Conservation (phyloP, 2,888 invertebrate genomes). For the Amblyteles armatorius region DNA sequence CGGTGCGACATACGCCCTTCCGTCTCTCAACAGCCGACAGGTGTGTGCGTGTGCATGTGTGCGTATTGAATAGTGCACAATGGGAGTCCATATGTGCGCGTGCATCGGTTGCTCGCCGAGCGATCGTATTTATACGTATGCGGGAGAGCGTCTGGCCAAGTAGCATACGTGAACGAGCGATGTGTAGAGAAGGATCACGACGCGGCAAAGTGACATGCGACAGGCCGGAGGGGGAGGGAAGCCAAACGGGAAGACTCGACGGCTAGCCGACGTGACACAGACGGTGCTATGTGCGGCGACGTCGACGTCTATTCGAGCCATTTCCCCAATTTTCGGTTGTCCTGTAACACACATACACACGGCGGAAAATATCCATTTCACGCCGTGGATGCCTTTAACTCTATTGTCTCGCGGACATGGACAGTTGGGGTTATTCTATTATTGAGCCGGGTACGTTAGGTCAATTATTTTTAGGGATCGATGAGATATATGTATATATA, state of each 20-base stretch:
- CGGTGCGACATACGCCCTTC: background rate
- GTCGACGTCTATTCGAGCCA: slow-evolving; percentile 52
- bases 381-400: background rate
- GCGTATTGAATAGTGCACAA: background rate
- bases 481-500: background rate
- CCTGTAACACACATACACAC: background rate
- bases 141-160: slow-evolving; percentile 58
- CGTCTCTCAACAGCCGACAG: background rate
- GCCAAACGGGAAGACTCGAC: slow-evolving; percentile 60
- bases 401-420: background rate
- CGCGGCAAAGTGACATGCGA: slow-evolving; percentile 59
- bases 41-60: background rate
- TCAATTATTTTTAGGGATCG: background rate
- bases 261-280: slow-evolving; percentile 58
- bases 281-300: slow-evolving; percentile 32
- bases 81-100: background rate
- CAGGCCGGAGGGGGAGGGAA: slow-evolving; percentile 30
- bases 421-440: background rate
- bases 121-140: slow-evolving; percentile 37
- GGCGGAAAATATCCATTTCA: slow-evolving; percentile 32
- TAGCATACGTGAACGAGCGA: slow-evolving; percentile 54
- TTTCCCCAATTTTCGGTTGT: slow-evolving; percentile 60
- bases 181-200: slow-evolving; percentile 45
- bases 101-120: background rate
- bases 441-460: background rate